A percentile compares a stretch with the other conserved stretches of the same genome.
phyloP scores from a whole-genome alignment of 2,113 vertebrate species.

The Peromyscus californicus region DNA sequence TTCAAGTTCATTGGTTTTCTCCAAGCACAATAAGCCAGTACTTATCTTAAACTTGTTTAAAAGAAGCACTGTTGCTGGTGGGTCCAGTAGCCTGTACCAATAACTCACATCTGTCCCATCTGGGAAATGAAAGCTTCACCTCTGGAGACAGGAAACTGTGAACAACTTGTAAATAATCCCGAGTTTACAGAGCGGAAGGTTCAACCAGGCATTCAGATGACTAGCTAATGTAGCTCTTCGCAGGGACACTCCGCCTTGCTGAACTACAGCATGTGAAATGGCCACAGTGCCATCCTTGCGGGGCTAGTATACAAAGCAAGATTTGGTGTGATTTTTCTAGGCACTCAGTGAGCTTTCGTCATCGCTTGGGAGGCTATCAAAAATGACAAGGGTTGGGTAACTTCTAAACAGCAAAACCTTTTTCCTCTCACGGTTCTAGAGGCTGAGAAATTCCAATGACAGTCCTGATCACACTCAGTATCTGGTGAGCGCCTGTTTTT shows the following conservation, averaged over 20 bases:
- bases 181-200: neutral
- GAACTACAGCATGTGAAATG: neutral
- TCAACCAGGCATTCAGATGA: neutral
- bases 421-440: neutral
- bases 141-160: neutral
- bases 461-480: neutral
- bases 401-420: neutral
- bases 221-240: neutral
- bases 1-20: slow-evolving; percentile 11
- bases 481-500: neutral
- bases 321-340: neutral
- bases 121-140: neutral
- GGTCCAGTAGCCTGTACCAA: neutral
- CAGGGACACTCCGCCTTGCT: neutral
- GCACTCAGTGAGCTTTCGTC: neutral
- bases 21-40: neutral
- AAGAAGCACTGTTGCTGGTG: neutral
- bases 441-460: neutral
- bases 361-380: neutral
- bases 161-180: neutral
- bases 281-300: neutral
- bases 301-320: neutral
- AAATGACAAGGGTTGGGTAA: neutral
- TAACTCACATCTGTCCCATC: neutral
- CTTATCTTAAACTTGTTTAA: neutral